Conservation (phyloP, 2,888 invertebrate genomes). For the Heliconius ismenius region DNA sequence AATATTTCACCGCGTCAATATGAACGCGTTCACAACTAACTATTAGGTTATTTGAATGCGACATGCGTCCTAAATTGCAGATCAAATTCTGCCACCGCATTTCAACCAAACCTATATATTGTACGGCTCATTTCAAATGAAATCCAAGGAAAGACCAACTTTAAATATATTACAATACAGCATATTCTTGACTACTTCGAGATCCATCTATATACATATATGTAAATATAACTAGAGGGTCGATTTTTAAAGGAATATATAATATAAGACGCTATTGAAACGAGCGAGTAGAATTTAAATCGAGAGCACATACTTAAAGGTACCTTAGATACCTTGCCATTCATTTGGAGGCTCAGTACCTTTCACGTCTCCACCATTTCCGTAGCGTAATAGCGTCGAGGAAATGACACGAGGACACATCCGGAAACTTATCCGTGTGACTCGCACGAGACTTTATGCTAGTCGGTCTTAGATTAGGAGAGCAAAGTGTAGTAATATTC, state of each 20-base stretch:
- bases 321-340: constrained; percentile 1
- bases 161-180: not conserved
- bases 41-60: constrained; percentile 24
- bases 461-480: constrained; percentile 35
- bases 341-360: constrained; percentile 16
- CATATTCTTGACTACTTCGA: not conserved
- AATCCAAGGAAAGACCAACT: not conserved
- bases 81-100: constrained; percentile 32
- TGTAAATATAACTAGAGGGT: not conserved
- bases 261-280: constrained; percentile 2
- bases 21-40: constrained; percentile 19
- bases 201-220: not conserved
- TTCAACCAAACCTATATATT: constrained; percentile 29
- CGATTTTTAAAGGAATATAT: constrained; percentile 14
- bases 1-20: constrained; percentile 15
- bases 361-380: constrained; percentile 59
- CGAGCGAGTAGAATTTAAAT: constrained; percentile 5
- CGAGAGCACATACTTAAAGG: not conserved
- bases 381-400: constrained; percentile 63
- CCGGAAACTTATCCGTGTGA: constrained; percentile 57
- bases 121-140: constrained; percentile 7
- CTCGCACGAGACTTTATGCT: constrained; percentile 34
- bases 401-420: constrained; percentile 67
- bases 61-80: constrained; percentile 32
- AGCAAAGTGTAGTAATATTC: not conserved